Percentiles rank a stretch among this genome's conserved stretches.
phyloP scores from a whole-genome alignment of 2,113 vertebrate species.

The Hippocampus mohnikei region DNA sequence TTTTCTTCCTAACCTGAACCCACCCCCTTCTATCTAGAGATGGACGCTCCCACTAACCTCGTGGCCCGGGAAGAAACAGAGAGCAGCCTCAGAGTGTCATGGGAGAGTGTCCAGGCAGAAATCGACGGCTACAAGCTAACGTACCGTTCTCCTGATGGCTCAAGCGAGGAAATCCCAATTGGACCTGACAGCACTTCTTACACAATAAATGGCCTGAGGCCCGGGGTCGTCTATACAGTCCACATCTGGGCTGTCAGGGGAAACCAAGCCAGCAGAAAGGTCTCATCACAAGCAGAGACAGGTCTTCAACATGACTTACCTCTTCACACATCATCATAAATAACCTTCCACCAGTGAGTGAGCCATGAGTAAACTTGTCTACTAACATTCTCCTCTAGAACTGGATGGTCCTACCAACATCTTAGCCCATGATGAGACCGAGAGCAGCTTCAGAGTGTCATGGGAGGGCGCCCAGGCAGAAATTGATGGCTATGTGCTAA shows the following conservation, averaged over 20 bases:
- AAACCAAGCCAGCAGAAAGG: slow-evolving; percentile 71
- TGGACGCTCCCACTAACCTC: slow-evolving; percentile 66
- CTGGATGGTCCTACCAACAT: slow-evolving; percentile 54
- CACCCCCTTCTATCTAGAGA: slow-evolving; percentile 42
- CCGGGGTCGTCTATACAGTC: slow-evolving; percentile 75
- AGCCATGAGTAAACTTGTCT: slow-evolving; percentile 3
- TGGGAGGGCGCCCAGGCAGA: slow-evolving; percentile 74
- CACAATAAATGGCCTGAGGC: slow-evolving; percentile 70
- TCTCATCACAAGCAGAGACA: slow-evolving; percentile 69
- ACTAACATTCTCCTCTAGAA: slow-evolving; percentile 37
- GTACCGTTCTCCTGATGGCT: slow-evolving; percentile 72
- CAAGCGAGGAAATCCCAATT: slow-evolving; percentile 66
- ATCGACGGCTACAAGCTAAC: slow-evolving; percentile 77
- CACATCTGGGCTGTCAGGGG: slow-evolving; percentile 77
- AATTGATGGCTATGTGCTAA: slow-evolving; percentile 77
- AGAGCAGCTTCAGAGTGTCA: slow-evolving; percentile 68
- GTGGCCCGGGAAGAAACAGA: slow-evolving; percentile 69
- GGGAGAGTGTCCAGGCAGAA: slow-evolving; percentile 71
- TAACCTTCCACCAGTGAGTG: not conserved
- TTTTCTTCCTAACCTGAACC: not conserved
- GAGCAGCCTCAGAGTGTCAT: slow-evolving; percentile 67
- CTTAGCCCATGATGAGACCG: slow-evolving; percentile 62
- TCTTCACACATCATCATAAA: not conserved
- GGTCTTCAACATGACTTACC: slow-evolving; percentile 59
- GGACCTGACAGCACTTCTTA: slow-evolving; percentile 65